Base-by-base conservation (phyloP, 2,113 vertebrate species). In the Sylvicapra grimmia region DNA sequence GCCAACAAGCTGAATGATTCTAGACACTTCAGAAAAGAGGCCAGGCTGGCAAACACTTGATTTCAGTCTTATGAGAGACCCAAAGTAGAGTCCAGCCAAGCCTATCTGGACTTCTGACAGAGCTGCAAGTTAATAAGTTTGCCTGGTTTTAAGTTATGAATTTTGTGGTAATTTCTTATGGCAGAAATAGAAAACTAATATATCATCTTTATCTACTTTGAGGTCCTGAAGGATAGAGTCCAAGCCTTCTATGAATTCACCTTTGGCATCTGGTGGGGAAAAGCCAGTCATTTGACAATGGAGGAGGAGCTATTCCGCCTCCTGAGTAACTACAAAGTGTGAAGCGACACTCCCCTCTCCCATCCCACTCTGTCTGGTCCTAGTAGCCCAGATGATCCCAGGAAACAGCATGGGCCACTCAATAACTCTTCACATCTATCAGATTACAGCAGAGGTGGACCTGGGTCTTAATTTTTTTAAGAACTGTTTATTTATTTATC, bases 151-250 rank as follows among this genome's bases (percentile, higher is more conserved):
- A 96, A 94, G 84, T 36, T 51, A 54, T 11, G 36, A 61, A 56
- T 13, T 25, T 27, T 92, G 33, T 86, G 27, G n/a, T 33, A 58
- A 36, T 33, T 58, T 29, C 54, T 47, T 54, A 53, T 40, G 14
- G 40, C 4, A 65, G 29, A 85, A 65, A 86, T 21, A 89, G 59
- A 95, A 89, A 83, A 90, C 0, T 0, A 44, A 82, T 29, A 31
- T 4, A 51, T 82, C 98, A n/a, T 99, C 98, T 99, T 99, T 98
- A 99, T 99, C 93, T 99, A 99, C 98, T 99, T 99, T 98, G 99
- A 99, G 98, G 99, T 99, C 97, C 99, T 0, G 99, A 91, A 99
- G 98, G 99, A 99, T 4, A 99, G 95, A 99, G 98, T 99, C 99
- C 4, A 99, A 94, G 99, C 98, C 36, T 99, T 99, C 12, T 99